Conservation (phyloP, 2,797 vertebrate genomes). For the Garrulus glandarius region DNA sequence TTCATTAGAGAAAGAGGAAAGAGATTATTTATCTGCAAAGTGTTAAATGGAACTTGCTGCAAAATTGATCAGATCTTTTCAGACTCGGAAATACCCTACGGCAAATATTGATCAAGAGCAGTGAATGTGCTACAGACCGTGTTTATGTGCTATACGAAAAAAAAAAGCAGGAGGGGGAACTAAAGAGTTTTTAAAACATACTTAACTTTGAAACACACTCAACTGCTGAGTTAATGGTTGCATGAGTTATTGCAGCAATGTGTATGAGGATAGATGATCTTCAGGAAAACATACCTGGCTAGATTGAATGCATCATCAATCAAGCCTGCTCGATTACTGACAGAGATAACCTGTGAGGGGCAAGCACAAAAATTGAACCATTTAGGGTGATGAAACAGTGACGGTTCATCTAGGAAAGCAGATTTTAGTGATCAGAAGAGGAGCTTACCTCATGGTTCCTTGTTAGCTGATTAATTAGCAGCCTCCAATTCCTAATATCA, state of each 20-base stretch:
- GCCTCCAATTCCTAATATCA: constrained; percentile 93
- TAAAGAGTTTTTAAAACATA: constrained; percentile 5
- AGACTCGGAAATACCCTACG: constrained; percentile 49
- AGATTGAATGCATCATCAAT: constrained; percentile 97
- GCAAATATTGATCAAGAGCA: constrained; percentile 61
- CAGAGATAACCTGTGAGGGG: constrained; percentile 86
- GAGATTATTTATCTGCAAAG: constrained; percentile 63
- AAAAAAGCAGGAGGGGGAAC: background rate
- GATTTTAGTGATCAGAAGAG: constrained; percentile 19
- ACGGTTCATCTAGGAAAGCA: constrained; percentile 12
- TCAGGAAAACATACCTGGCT: constrained; percentile 86
- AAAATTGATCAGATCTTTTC: constrained; percentile 69
- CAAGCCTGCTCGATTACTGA: constrained; percentile 94
- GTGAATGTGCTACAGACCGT: background rate
- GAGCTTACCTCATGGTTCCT: constrained; percentile 84
- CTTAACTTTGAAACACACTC: constrained; percentile 16
- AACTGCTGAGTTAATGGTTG: background rate
- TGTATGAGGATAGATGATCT: constrained; percentile 53
- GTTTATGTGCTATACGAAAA: background rate
- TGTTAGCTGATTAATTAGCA: constrained; percentile 92
- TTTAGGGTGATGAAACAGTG: constrained; percentile 52
- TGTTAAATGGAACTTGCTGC: constrained; percentile 60
- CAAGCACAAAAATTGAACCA: constrained; percentile 43
- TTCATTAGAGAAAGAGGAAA: constrained; percentile 63
- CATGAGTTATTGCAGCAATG: background rate